These are phyloP conservation scores for Orbicella faveolata DNA, from an alignment of 64 coral and sea anemone species.

Conservation along the genomic window DNA sequence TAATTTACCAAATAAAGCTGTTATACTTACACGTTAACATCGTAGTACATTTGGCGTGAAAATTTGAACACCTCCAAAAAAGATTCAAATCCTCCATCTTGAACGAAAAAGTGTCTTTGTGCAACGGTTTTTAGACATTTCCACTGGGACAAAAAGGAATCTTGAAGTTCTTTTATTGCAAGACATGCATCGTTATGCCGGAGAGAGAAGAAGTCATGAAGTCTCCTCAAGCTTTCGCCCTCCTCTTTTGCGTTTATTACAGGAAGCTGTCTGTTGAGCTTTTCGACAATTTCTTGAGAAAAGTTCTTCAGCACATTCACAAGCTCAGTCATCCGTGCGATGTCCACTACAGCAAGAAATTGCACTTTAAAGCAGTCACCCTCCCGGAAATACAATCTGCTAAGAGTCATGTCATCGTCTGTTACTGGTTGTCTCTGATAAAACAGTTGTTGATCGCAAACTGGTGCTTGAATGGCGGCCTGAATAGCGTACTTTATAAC, in stretches of 20 bases:
- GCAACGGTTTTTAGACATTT: conserved; percentile 59
- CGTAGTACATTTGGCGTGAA: too few species aligned
- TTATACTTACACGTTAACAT: too few species aligned
- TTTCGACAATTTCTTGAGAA: conserved; percentile 1
- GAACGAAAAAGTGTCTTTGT: conserved; percentile 88
- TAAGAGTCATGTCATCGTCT: conserved; percentile 37
- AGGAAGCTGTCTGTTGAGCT: conserved; percentile 4
- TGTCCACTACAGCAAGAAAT: conserved; percentile 54
- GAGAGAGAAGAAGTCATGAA: conserved; percentile 16
- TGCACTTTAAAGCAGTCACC: conserved; percentile 43
- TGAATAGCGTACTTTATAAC: too few species aligned
- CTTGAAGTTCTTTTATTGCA: conserved; percentile 42
- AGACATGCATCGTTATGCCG: not conserved
- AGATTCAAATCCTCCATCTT: not conserved
- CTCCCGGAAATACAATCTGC: conserved; percentile 60
- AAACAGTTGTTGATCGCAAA: conserved; percentile 56
- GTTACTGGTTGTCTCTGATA: conserved; percentile 25
- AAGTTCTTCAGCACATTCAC: conserved; percentile 28
- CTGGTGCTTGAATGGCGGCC: not conserved
- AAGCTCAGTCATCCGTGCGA: conserved; percentile 14
- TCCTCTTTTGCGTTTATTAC: not conserved
- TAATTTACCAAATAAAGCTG: too few species aligned
- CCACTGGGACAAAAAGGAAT: conserved; percentile 76
- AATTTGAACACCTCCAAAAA: too few species aligned
- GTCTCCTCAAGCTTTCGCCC: not conserved